A percentile compares a stretch with the other conserved stretches of the same genome.
Conservation (phyloP, 2,888 invertebrate species). For the Dicyrtoma fusca region DNA sequence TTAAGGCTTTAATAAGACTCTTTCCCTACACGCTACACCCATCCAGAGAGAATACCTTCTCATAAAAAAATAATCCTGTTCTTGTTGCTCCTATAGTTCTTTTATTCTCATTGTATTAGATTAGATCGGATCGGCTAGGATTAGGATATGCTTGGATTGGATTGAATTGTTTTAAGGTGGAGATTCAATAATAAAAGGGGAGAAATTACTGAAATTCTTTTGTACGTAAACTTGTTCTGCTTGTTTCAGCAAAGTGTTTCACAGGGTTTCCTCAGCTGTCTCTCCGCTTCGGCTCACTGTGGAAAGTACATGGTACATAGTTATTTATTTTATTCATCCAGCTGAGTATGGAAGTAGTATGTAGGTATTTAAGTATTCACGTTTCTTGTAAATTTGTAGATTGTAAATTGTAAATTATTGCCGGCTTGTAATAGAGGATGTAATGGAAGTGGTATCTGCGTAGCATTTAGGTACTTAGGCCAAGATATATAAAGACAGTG, state of each 20-base stretch:
- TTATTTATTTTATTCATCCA: no score
- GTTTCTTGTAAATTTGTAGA: slow-evolving; percentile 36
- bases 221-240: slow-evolving; percentile 19
- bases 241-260: no score
- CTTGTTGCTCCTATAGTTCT: neutral
- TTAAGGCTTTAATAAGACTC: neutral
- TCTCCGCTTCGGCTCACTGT: no score
- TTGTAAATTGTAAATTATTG: slow-evolving; percentile 40
- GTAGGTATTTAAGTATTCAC: slow-evolving; percentile 17
- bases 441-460: slow-evolving; percentile 8
- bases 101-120: neutral
- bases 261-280: no score
- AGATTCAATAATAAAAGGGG: slow-evolving; percentile 28
- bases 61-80: no score
- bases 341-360: no score
- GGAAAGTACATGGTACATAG: no score
- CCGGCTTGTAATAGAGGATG: slow-evolving; percentile 23
- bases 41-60: no score
- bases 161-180: slow-evolving; percentile 24
- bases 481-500: neutral
- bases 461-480: neutral
- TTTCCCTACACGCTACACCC: neutral
- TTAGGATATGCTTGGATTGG: neutral
- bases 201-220: slow-evolving; percentile 32
- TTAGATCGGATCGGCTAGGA: neutral